phyloP scores from a whole-genome alignment of 1,140 invertebrate species.

The Drosophila parabipectinata region DNA sequence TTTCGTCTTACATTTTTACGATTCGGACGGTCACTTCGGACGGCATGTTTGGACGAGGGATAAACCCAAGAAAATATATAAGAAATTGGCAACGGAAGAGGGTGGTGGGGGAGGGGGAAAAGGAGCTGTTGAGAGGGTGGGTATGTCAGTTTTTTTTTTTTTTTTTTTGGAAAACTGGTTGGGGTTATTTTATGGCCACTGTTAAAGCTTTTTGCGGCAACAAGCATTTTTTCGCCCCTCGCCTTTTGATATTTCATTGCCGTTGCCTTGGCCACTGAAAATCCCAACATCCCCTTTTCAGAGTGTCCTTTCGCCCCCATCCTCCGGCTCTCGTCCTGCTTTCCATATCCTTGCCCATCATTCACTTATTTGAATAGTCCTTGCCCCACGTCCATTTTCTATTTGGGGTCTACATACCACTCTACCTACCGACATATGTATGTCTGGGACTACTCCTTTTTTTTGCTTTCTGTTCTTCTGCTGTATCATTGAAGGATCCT shows the following conservation, averaged over 20 bases:
- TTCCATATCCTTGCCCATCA: constrained; percentile 26
- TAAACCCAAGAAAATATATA: constrained; percentile 21
- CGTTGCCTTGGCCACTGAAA: constrained; percentile 13
- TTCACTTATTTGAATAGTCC: constrained; percentile 55
- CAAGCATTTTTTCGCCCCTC: constrained; percentile 41
- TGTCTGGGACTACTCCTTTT: constrained; percentile 4
- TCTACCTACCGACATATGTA: background rate
- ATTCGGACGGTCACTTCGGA: constrained; percentile 72
- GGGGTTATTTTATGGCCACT: constrained; percentile 73
- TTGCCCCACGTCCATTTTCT: constrained; percentile 26
- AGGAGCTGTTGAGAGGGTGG: constrained; percentile 46
- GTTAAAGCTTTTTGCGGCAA: constrained; percentile 61
- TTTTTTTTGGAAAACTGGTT: constrained; percentile 27
- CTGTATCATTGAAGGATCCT: background rate
- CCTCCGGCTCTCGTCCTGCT: too few species aligned
- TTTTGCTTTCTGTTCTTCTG: background rate
- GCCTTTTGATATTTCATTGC: constrained; percentile 56
- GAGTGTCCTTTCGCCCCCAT: background rate
- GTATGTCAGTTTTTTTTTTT: constrained; percentile 42
- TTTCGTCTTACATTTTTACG: constrained; percentile 80
- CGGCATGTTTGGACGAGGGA: constrained; percentile 62
- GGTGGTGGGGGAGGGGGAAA: too few species aligned
- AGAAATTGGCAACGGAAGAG: background rate
- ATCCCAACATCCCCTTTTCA: background rate
- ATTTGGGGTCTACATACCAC: constrained; percentile 13